A percentile compares a stretch with the other conserved stretches of the same genome.
These are phyloP conservation scores for Loriculus beryllinus DNA, from an alignment of 2,797 vertebrate genomes.

Conservation along the genomic window DNA sequence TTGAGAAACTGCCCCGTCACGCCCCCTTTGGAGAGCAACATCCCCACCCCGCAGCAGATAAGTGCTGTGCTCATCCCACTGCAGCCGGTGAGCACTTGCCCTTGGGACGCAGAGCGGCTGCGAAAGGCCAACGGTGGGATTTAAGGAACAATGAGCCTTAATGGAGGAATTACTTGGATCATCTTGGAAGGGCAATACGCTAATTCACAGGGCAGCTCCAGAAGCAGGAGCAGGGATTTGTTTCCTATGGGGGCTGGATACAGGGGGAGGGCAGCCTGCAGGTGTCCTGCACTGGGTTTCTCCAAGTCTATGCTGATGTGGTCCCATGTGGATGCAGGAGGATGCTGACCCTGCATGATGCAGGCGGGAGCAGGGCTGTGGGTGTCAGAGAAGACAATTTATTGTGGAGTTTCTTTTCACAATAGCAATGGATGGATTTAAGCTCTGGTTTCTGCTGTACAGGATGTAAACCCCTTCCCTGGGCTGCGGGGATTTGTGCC, in stretches of 20 bases:
- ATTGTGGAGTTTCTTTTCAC: neutral
- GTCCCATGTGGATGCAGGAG: fast-evolving
- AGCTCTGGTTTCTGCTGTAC: fast-evolving
- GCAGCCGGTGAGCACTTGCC: neutral
- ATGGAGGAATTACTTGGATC: fast-evolving
- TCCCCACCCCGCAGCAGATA: slow-evolving; percentile 49
- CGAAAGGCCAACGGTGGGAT: neutral
- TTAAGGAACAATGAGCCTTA: fast-evolving
- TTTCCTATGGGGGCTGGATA: fast-evolving
- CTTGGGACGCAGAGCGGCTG: neutral
- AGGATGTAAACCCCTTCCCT: neutral
- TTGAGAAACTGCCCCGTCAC: slow-evolving; percentile 38
- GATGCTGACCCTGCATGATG: neutral
- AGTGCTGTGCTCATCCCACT: neutral
- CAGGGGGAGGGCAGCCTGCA: neutral
- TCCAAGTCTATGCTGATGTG: neutral
- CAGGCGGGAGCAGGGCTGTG: neutral
- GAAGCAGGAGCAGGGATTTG: neutral
- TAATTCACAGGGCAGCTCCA: neutral
- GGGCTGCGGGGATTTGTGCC: fast-evolving
- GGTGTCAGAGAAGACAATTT: neutral
- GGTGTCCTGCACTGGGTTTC: neutral
- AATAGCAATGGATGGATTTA: fast-evolving
- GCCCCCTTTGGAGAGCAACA: neutral
- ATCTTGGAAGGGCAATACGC: fast-evolving